phyloP scores from a whole-genome alignment of 2,797 vertebrate species.

The Monodelphis domestica region DNA sequence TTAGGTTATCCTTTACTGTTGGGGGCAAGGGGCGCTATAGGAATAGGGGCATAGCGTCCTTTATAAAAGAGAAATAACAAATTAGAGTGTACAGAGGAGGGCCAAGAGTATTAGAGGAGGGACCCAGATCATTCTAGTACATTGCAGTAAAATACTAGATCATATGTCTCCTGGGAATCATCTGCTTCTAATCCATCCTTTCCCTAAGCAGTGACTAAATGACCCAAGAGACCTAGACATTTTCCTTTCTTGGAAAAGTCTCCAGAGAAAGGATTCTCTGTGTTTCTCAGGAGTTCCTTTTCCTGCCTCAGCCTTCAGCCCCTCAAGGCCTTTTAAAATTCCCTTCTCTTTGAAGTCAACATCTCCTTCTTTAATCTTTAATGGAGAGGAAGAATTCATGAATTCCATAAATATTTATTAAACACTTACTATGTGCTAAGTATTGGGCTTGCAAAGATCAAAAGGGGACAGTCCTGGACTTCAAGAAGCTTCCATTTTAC shows the following conservation, averaged over 20 bases:
- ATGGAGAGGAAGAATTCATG: background rate
- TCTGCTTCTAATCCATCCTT: background rate
- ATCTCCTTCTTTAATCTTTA: background rate
- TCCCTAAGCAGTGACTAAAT: background rate
- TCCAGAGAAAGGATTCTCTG: background rate
- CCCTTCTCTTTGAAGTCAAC: background rate
- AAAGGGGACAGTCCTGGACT: background rate
- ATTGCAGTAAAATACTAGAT: background rate
- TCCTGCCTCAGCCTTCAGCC: background rate
- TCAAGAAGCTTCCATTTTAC: background rate
- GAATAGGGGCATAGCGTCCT: background rate
- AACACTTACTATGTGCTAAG: background rate
- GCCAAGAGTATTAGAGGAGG: too few relatives aligned
- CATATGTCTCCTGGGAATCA: background rate
- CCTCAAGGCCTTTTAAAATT: background rate
- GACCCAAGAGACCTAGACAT: background rate
- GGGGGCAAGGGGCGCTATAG: background rate
- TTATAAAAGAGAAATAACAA: background rate
- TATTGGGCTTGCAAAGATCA: background rate
- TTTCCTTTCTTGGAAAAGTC: background rate
- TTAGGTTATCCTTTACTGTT: background rate
- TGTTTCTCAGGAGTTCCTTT: background rate
- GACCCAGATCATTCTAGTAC: background rate
- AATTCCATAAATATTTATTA: background rate
- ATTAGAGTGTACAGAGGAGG: background rate